Base-by-base conservation (phyloP, 2,888 invertebrate genomes). In the Dynastes maya region DNA sequence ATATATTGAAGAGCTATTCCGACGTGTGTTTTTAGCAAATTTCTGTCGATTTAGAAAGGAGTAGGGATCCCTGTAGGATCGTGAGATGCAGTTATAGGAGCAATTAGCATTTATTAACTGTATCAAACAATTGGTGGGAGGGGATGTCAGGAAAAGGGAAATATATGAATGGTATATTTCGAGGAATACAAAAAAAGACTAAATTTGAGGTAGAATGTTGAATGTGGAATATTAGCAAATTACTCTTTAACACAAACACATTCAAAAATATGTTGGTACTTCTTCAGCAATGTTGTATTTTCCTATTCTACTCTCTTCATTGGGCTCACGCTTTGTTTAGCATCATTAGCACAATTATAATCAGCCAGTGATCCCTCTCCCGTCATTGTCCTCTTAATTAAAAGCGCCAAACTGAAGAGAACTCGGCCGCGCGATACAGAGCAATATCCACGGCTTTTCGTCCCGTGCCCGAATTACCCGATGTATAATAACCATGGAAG, bases 401-500 rank as follows among this genome's bases (percentile, higher is more conserved):
- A 58, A 58, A 58, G 55, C 55, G 55, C 22, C 55, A 58, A 58
- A 58, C 22, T 22, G 22, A n/a, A 55, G 55, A 53, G n/a, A 53
- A 8, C 55, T 22, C 55, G 55, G 1, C 53, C 16, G 53, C 53
- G 4, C 32, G 32, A 37, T 37, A 13, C 16, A n/a, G n/a, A 53
- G 53, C 22, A 58, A 58, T 6, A 58, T 58, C 55, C 9, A 45
- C 16, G 2, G 6, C n/a, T n/a, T 58, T 5, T 16, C 55, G 22
- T 22, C 22, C 16, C 8, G 22, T 58, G 22, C 55, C 55, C 55
- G 55, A 22, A 22, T 55, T 55, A 16, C 55, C 16, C 55, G n/a
- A 67, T 22, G 40, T 67, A 67, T 68, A 68, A 68, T 68, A 51
- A 63, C 68, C 68, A 27, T 49, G 27, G 51, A 29, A 68, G 68